Evolutionary conservation across 2,797 vertebrate species (phyloP), one percentile per base, ranked within the genome.

Genomic region (Acanthurus lineatus): DNA sequence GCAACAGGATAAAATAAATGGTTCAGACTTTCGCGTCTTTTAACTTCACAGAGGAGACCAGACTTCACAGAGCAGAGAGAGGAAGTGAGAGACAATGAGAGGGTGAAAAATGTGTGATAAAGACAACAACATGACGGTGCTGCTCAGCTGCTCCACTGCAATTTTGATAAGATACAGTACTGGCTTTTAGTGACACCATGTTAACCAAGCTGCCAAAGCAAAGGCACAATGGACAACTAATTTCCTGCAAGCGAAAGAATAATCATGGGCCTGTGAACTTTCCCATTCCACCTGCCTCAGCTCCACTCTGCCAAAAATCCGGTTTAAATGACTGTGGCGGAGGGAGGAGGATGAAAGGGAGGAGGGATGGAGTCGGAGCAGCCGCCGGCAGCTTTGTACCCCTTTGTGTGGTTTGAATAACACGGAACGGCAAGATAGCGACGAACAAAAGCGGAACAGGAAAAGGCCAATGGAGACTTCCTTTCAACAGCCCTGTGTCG

Each of bases 341-440:
- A 60, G 76, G 62, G 66, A 77, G 74, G 54, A 32, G 28, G 28
- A 32, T 79, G 57, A 78, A 77, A 22, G 51, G 75, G 63, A 25
- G 76, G 82, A 53, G 73, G 69, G 61, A 69, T 0, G 25, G 60
- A 78, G 74, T 52, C 42, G 61, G 73, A 74, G 84, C 77, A 68
- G 79, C 76, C 71, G 68, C 58, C 67, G 32, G 78, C 88, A 84
- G 88, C 88, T 92, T 93, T 94, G 92, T 93, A 91, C 86, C 82
- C 89, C 86, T 89, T 93, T 92, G 91, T 94, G 83, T 62, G 75
- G 74, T 40, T 81, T 91, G 90, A 94, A 94, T 91, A 92, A 91
- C 89, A 78, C 60, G 44, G 84, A 88, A 82, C 51, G 25, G 84
- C 47, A 48, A 93, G 91, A 94, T 91, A 91, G 92, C 76, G 57